phyloP scores from a whole-genome alignment of 2,797 vertebrate genomes.

The Notamacropus eugenii region DNA sequence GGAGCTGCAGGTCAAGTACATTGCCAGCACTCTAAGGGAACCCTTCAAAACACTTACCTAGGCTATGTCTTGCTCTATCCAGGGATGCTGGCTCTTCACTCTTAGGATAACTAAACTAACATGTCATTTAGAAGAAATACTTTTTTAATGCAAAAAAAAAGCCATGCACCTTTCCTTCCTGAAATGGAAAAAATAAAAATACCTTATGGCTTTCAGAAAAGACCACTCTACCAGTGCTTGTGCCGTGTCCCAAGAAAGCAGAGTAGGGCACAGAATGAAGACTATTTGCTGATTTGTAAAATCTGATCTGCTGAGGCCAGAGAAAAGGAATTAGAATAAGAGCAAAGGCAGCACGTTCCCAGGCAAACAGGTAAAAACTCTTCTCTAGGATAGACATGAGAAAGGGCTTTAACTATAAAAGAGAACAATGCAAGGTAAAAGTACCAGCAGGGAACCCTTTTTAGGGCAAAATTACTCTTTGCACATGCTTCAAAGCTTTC shows the following conservation, averaged over 20 bases:
- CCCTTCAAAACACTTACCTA: background rate
- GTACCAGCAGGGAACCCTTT: too few species aligned
- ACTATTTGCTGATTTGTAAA: background rate
- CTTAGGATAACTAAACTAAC: constrained; percentile 13
- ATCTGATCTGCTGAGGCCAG: background rate
- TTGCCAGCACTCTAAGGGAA: constrained; percentile 12
- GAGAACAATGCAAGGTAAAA: background rate
- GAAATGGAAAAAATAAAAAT: background rate
- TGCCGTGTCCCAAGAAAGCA: background rate
- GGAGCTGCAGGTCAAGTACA: background rate
- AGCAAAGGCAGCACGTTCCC: background rate
- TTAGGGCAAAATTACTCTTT: background rate
- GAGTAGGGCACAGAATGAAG: background rate
- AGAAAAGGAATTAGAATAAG: background rate
- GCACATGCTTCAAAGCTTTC: background rate
- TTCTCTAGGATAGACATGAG: background rate
- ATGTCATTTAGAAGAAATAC: background rate
- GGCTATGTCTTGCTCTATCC: background rate
- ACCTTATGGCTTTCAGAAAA: background rate
- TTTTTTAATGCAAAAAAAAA: background rate
- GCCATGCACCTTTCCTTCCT: background rate
- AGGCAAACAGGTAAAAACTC: background rate
- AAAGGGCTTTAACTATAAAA: background rate
- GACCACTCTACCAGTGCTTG: background rate
- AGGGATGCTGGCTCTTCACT: background rate